Evolutionary conservation across 2,113 vertebrate genomes (phyloP).

Genomic region (Panthera leo): DNA sequence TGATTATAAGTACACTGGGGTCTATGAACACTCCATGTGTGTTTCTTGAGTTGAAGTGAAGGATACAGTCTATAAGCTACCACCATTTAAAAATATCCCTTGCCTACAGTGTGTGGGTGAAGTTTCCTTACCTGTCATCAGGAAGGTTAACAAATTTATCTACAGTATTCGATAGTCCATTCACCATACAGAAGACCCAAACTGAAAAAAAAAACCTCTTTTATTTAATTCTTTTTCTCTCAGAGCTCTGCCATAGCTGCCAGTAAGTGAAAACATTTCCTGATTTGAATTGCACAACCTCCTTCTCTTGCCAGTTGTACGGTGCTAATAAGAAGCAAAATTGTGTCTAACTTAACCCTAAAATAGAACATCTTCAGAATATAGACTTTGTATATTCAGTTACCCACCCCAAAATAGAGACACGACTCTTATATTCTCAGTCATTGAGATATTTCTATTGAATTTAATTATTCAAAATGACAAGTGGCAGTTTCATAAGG

Average conservation of each 20-base stretch:
- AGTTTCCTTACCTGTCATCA: neutral
- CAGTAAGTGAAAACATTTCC: conserved; percentile 35
- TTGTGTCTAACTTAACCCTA: neutral
- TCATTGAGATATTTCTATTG: neutral
- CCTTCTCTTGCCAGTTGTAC: neutral
- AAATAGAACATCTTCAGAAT: neutral
- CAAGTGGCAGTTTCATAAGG: neutral
- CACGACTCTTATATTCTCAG: neutral
- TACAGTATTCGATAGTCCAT: neutral
- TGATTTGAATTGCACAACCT: conserved; percentile 8
- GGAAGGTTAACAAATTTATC: neutral
- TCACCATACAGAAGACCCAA: neutral
- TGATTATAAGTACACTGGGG: no score
- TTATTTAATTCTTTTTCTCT: neutral
- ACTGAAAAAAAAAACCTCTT: neutral
- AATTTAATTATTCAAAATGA: neutral
- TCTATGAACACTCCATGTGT: neutral
- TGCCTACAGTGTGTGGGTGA: no score
- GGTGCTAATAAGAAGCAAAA: neutral
- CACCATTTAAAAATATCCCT: neutral
- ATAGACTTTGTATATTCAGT: neutral
- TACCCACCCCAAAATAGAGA: neutral
- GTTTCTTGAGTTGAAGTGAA: neutral
- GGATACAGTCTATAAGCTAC: neutral
- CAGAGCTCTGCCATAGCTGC: neutral